Conservation (phyloP, 1,140 invertebrate genomes). For the Sitophilus oryzae region DNA sequence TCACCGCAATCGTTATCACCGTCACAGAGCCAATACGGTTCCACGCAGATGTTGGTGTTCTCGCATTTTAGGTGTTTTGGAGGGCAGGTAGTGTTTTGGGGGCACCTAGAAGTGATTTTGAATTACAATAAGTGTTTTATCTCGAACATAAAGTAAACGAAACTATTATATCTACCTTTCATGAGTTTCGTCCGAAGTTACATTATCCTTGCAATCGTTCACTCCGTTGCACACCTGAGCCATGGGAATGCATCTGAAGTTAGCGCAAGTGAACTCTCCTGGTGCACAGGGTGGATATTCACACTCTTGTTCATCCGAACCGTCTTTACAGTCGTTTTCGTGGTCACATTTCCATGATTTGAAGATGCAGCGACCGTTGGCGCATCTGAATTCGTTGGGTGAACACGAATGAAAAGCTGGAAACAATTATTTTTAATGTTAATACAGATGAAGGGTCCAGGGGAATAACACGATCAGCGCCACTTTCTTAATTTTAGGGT, state of each 20-base stretch:
- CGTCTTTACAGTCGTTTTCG: constrained; percentile 92
- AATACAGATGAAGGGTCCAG: too few species aligned
- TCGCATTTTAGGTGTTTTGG: constrained; percentile 84
- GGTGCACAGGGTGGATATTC: constrained; percentile 80
- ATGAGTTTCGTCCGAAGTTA: constrained; percentile 85
- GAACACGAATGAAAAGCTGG: constrained; percentile 87
- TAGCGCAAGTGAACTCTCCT: constrained; percentile 92
- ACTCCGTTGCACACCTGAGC: constrained; percentile 83
- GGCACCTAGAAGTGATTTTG: constrained; percentile 51
- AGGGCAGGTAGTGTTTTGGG: constrained; percentile 80
- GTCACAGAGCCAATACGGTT: constrained; percentile 92
- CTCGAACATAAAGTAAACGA: too few species aligned
- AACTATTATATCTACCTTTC: constrained; percentile 49
- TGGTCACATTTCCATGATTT: constrained; percentile 92
- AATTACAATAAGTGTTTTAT: neutral
- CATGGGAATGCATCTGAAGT: constrained; percentile 82
- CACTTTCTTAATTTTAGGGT: too few species aligned
- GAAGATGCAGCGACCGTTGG: constrained; percentile 91
- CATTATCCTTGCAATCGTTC: constrained; percentile 91
- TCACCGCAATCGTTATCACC: constrained; percentile 94
- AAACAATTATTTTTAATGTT: constrained; percentile 32
- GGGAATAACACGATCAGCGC: too few species aligned
- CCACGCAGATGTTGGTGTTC: constrained; percentile 91
- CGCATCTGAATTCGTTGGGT: constrained; percentile 87
- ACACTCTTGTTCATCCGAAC: constrained; percentile 89